Evolutionary conservation across 2,888 invertebrate genomes (phyloP).

Genomic region (Eupithecia vulgata): DNA sequence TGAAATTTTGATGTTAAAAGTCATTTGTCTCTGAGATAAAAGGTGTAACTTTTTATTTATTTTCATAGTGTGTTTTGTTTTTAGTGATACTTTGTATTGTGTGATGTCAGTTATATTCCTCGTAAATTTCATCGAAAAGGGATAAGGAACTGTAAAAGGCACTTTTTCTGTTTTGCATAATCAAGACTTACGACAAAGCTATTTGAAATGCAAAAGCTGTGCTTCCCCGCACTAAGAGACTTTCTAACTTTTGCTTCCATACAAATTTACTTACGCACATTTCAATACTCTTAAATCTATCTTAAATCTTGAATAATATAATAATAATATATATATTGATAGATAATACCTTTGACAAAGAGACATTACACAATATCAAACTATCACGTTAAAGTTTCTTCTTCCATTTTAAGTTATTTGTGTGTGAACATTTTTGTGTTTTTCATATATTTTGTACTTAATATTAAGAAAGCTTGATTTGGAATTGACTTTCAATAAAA

Average conservation of each 20-base stretch:
- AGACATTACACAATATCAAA: constrained; percentile 33
- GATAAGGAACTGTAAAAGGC: background rate
- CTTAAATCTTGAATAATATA: background rate
- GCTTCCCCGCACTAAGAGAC: constrained; percentile 6
- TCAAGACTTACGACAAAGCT: constrained; percentile 1
- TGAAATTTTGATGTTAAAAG: constrained; percentile 60
- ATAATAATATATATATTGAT: too few relatives aligned
- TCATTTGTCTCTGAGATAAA: constrained; percentile 65
- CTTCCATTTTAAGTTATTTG: constrained; percentile 42
- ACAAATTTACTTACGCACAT: constrained; percentile 17
- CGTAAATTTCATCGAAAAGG: constrained; percentile 1
- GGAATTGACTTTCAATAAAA: constrained; percentile 44
- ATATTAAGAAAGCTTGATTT: constrained; percentile 39
- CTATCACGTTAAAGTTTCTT: constrained; percentile 31
- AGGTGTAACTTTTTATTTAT: constrained; percentile 50
- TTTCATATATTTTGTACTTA: constrained; percentile 39
- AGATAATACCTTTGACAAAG: background rate
- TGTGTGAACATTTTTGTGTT: constrained; percentile 44
- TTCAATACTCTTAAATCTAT: background rate
- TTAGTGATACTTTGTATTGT: constrained; percentile 38
- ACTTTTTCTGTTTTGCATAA: constrained; percentile 1
- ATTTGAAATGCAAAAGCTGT: constrained; percentile 5
- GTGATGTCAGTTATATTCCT: constrained; percentile 15
- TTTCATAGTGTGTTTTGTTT: constrained; percentile 47
- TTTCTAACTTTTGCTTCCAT: constrained; percentile 4